phyloP scores from a whole-genome alignment of 2,113 vertebrate genomes.

The Brachypodius melanocephalos region DNA sequence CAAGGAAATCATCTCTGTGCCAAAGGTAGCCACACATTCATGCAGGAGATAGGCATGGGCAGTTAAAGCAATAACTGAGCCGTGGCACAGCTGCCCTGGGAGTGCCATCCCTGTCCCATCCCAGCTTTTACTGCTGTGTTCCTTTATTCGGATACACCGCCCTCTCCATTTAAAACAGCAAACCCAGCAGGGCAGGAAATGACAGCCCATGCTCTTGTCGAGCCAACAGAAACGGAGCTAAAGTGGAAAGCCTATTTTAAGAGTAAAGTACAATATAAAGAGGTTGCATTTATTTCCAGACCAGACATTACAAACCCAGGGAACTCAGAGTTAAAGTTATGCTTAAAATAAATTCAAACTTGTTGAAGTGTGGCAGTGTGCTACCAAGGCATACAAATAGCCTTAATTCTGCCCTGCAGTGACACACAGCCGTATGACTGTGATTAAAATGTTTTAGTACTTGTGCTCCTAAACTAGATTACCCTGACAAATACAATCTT shows the following conservation, averaged over 20 bases:
- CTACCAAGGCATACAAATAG: constrained; percentile 28
- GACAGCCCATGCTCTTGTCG: background rate
- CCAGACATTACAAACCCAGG: background rate
- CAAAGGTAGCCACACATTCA: background rate
- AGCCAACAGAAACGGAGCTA: constrained; percentile 2
- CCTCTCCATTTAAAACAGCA: constrained; percentile 1
- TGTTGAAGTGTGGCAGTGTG: constrained; percentile 21
- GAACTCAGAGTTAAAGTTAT: constrained; percentile 37
- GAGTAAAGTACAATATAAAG: background rate
- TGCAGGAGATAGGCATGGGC: background rate
- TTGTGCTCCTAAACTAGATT: constrained; percentile 29
- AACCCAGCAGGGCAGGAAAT: background rate
- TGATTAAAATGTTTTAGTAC: constrained; percentile 41
- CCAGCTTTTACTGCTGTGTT: background rate
- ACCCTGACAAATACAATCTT: background rate
- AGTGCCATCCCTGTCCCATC: background rate
- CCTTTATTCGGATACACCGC: background rate
- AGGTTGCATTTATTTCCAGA: background rate
- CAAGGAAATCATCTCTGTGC: background rate
- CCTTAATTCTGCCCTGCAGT: constrained; percentile 28
- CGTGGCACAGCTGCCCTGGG: background rate
- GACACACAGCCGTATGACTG: constrained; percentile 18
- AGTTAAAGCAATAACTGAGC: background rate
- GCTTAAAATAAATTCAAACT: constrained; percentile 41
- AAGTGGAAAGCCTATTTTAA: constrained; percentile 10